These are phyloP conservation scores for Torymus auratus DNA, from an alignment of 2,888 invertebrate species.

Conservation along the genomic window DNA sequence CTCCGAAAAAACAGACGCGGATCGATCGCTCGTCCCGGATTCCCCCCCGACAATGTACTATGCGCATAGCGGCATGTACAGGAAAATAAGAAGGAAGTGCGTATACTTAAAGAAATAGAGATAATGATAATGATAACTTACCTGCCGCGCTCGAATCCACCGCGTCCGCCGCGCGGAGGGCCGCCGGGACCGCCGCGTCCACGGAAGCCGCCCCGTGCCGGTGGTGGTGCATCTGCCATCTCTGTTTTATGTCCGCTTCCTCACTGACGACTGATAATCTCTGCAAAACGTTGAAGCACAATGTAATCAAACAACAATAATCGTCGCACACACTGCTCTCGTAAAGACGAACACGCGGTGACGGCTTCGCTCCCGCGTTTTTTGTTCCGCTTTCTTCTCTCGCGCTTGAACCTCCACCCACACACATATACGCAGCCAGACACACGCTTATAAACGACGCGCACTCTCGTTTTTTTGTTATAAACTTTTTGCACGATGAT, in stretches of 20 bases:
- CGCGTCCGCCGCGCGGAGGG: slow-evolving; percentile 72
- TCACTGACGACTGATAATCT: no score
- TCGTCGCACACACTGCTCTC: not conserved
- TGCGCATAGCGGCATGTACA: no score
- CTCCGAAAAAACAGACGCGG: not conserved
- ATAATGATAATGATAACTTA: slow-evolving; percentile 15
- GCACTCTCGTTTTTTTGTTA: not conserved
- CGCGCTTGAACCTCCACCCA: no score
- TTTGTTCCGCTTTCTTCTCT: not conserved
- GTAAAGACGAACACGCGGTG: not conserved
- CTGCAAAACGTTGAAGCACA: no score
- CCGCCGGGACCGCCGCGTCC: slow-evolving; percentile 69
- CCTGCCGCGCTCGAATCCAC: slow-evolving; percentile 71
- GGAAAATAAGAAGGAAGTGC: no score
- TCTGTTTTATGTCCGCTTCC: not conserved
- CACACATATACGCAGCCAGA: no score
- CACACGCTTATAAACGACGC: no score
- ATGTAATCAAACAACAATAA: slow-evolving; percentile 8
- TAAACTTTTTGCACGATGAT: not conserved
- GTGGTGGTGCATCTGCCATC: slow-evolving; percentile 65
- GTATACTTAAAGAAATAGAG: not conserved
- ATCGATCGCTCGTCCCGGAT: not conserved
- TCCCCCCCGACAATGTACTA: no score
- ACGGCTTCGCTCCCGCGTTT: slow-evolving; percentile 1
- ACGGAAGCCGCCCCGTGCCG: slow-evolving; percentile 61